Evolutionary conservation across 2,888 invertebrate genomes (phyloP).

Genomic region (Azorinus chamasolen): DNA sequence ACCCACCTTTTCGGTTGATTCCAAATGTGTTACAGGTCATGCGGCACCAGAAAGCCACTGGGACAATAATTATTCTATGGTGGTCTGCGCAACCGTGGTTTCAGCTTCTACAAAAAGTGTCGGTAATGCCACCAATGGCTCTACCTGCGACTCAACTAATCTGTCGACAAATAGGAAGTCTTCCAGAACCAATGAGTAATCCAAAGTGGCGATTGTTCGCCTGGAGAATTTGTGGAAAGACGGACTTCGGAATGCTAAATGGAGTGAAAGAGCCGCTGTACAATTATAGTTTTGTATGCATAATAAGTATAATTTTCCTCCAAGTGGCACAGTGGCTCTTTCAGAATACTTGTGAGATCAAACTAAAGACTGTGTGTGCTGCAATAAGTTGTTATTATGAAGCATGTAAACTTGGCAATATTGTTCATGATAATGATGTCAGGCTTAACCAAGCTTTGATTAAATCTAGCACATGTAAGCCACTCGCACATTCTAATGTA

Average conservation of each 20-base stretch:
- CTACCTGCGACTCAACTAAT: conserved; percentile 4
- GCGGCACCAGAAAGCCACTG: conserved; percentile 14
- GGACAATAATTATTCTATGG: conserved; percentile 30
- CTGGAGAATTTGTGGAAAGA: conserved; percentile 31
- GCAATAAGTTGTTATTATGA: conserved; percentile 6
- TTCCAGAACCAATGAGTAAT: conserved; percentile 29
- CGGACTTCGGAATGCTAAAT: conserved; percentile 6
- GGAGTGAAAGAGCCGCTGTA: conserved; percentile 13
- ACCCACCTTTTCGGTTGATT: conserved; percentile 33
- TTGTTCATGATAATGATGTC: not conserved
- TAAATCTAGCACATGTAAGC: conserved; percentile 15
- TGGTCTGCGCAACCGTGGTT: conserved; percentile 31
- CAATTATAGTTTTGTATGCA: conserved; percentile 20
- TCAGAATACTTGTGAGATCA: too few species aligned
- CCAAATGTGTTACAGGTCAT: conserved; percentile 15
- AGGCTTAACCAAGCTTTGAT: conserved; percentile 15
- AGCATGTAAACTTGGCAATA: conserved; percentile 7
- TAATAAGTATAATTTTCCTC: too few species aligned
- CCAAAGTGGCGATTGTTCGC: conserved; percentile 22
- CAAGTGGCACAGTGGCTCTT: too few species aligned
- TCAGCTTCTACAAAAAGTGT: conserved; percentile 12
- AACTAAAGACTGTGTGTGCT: not conserved
- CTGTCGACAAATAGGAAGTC: conserved; percentile 4
- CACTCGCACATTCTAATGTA: conserved; percentile 3
- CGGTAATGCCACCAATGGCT: conserved; percentile 22